Conservation (phyloP, 1,140 invertebrate genomes). For the Drosophila auraria region DNA sequence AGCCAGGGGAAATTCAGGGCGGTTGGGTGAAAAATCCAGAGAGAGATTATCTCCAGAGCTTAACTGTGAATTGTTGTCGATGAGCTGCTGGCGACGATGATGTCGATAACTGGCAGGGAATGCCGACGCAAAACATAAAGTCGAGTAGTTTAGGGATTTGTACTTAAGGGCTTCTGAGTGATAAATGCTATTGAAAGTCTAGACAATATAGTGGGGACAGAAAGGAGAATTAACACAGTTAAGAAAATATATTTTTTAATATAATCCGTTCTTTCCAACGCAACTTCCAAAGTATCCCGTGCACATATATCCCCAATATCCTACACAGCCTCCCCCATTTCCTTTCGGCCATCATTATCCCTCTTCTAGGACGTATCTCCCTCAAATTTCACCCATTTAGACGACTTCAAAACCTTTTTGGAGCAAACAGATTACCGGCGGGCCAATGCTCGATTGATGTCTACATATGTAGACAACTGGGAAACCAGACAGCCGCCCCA, state of each 20-base stretch:
- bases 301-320: background rate
- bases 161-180: background rate
- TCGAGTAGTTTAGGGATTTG: constrained; percentile 9
- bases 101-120: constrained; percentile 13
- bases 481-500: constrained; percentile 3
- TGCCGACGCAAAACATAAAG: background rate
- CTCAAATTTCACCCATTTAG: constrained; percentile 10
- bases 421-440: constrained; percentile 32
- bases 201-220: background rate
- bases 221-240: background rate
- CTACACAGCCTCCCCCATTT: background rate
- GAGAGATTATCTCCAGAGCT: constrained; percentile 38
- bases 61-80: constrained; percentile 32
- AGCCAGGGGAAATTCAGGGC: background rate
- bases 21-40: constrained; percentile 14
- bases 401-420: constrained; percentile 26
- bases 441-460: constrained; percentile 66
- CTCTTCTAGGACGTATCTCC: background rate
- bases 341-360: constrained; percentile 34
- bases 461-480: constrained; percentile 55
- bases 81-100: constrained; percentile 25
- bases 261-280: background rate
- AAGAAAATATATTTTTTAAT: background rate
- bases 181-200: constrained; percentile 5
- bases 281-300: background rate